phyloP scores from a whole-genome alignment of 2,797 vertebrate genomes.

The Takifugu rubripes region DNA sequence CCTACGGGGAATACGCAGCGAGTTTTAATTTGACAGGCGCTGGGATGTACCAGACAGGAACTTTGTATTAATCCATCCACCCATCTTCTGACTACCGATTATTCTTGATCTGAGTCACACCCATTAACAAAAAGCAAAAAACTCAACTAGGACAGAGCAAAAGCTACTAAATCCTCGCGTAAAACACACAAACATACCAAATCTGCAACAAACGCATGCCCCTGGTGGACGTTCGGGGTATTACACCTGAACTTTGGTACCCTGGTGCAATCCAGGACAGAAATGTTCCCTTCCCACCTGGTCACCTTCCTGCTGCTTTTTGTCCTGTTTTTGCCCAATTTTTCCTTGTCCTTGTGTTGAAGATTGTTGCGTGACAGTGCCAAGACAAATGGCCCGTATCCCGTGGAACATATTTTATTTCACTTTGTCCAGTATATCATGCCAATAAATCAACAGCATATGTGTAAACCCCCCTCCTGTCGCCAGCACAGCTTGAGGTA shows the following conservation, averaged over 20 bases:
- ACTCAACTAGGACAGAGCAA: no score
- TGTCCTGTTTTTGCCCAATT: conserved; percentile 49
- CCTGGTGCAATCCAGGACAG: no score
- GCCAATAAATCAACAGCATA: conserved; percentile 67
- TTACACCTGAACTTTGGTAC: background rate
- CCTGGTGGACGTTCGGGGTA: background rate
- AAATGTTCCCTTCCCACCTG: conserved; percentile 44
- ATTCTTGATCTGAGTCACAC: no score
- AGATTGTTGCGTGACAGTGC: conserved; percentile 65
- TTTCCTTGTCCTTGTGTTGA: conserved; percentile 56
- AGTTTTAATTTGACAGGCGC: no score
- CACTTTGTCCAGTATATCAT: conserved; percentile 65
- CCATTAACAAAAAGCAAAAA: no score
- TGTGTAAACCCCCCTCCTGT: conserved; percentile 52
- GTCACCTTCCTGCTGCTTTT: conserved; percentile 37
- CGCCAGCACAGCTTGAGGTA: conserved; percentile 48
- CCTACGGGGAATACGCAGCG: no score
- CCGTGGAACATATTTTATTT: conserved; percentile 67
- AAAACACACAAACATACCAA: background rate
- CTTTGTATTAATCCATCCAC: no score
- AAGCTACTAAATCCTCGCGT: background rate
- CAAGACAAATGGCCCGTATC: conserved; percentile 61
- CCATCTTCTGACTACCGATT: no score
- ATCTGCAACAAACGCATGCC: no score
- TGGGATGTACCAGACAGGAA: no score